Conservation (phyloP, 2,113 vertebrate genomes). For the Pomatostomus ruficeps region DNA sequence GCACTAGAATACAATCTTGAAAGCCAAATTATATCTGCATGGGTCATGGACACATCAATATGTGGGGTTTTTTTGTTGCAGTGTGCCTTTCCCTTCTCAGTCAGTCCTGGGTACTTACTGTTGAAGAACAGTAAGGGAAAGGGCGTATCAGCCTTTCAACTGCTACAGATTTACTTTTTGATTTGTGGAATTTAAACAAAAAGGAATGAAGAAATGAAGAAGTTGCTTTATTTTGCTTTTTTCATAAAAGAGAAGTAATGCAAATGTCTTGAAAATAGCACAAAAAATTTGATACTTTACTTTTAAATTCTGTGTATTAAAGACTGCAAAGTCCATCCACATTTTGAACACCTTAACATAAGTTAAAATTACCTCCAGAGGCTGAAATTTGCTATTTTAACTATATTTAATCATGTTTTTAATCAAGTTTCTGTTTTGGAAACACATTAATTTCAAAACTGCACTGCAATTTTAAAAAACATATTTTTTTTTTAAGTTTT, state of each 20-base stretch:
- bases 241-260: not conserved
- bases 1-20: not conserved
- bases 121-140: not conserved
- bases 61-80: fast-evolving
- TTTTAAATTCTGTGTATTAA: not conserved
- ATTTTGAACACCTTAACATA: not conserved
- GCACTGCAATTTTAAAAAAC: not conserved
- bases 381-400: not conserved
- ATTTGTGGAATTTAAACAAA: not conserved
- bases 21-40: not conserved
- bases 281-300: not conserved
- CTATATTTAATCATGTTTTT: not conserved
- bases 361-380: not conserved
- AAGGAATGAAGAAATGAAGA: not conserved
- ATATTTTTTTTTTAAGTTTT: not conserved
- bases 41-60: not conserved
- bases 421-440: not conserved
- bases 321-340: not conserved
- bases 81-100: not conserved
- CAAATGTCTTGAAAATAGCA: not conserved
- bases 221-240: not conserved
- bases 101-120: not conserved
- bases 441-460: not conserved
- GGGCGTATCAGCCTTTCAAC: not conserved
- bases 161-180: not conserved